Conservation (phyloP, 2,797 vertebrate genomes). For the Selene dorsalis region DNA sequence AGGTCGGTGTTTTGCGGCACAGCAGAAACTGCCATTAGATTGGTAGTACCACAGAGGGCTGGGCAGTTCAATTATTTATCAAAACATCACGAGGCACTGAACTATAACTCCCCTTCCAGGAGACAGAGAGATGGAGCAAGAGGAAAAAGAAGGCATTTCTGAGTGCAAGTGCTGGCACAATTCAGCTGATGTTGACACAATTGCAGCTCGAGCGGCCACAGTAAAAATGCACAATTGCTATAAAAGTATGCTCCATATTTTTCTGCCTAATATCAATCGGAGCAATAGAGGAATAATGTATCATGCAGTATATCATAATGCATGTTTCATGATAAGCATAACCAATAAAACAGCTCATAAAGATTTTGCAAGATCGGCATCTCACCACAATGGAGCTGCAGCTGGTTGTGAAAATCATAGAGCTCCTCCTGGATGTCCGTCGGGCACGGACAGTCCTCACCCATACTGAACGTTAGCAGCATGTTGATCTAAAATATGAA, state of each 20-base stretch:
- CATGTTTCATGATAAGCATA: not conserved
- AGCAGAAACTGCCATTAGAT: slow-evolving; percentile 49
- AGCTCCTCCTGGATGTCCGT: slow-evolving; percentile 93
- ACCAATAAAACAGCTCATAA: slow-evolving; percentile 2
- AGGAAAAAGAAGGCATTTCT: slow-evolving; percentile 3
- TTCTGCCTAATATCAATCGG: not conserved
- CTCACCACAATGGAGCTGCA: slow-evolving; percentile 96
- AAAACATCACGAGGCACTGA: slow-evolving; percentile 66
- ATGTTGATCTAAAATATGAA: slow-evolving; percentile 94
- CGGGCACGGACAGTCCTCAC: slow-evolving; percentile 97
- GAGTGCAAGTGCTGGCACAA: not conserved
- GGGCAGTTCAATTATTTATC: slow-evolving; percentile 76
- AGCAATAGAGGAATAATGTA: not conserved
- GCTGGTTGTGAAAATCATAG: slow-evolving; percentile 94
- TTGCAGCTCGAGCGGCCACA: not conserved
- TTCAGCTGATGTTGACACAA: slow-evolving; percentile 36
- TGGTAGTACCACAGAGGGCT: slow-evolving; percentile 19
- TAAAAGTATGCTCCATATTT: not conserved
- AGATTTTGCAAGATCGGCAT: not conserved
- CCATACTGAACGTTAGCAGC: slow-evolving; percentile 94
- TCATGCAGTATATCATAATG: not conserved
- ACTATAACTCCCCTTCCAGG: slow-evolving; percentile 43
- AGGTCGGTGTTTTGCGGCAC: slow-evolving; percentile 12
- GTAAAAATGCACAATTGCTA: not conserved
- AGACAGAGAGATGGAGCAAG: slow-evolving; percentile 23